Evolutionary conservation across 2,113 vertebrate species (phyloP).

Genomic region (Gallinago jamesoni): DNA sequence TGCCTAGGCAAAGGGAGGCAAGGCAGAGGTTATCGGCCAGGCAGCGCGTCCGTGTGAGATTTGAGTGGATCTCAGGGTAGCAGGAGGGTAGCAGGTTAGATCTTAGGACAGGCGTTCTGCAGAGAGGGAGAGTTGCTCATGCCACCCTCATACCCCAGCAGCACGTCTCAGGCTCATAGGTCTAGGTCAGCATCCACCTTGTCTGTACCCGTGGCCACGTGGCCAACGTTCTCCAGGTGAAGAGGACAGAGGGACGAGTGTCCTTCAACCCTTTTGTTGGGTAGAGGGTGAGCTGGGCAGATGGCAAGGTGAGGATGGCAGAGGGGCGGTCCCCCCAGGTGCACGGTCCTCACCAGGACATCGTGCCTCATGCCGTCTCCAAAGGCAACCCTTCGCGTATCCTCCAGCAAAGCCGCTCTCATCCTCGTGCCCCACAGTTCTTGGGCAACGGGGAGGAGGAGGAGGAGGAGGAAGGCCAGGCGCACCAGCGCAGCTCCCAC

Average conservation of each 20-base stretch:
- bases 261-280: neutral
- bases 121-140: accelerated
- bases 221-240: too few relatives aligned
- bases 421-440: neutral
- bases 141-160: accelerated
- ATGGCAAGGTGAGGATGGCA: neutral
- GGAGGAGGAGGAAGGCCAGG: neutral
- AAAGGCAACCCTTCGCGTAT: accelerated
- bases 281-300: neutral
- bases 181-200: neutral
- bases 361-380: accelerated
- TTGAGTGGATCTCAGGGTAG: neutral
- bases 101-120: too few relatives aligned
- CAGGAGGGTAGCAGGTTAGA: neutral
- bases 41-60: neutral
- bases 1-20: neutral
- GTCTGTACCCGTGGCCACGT: neutral
- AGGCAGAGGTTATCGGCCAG: neutral
- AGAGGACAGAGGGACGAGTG: neutral
- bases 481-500: neutral
- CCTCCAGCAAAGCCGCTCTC: neutral
- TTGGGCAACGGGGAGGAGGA: neutral
- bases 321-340: neutral
- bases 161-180: too few relatives aligned
- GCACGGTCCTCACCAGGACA: neutral